Base-by-base conservation (phyloP, 2,797 vertebrate genomes). In the Smutsia temminckii region DNA sequence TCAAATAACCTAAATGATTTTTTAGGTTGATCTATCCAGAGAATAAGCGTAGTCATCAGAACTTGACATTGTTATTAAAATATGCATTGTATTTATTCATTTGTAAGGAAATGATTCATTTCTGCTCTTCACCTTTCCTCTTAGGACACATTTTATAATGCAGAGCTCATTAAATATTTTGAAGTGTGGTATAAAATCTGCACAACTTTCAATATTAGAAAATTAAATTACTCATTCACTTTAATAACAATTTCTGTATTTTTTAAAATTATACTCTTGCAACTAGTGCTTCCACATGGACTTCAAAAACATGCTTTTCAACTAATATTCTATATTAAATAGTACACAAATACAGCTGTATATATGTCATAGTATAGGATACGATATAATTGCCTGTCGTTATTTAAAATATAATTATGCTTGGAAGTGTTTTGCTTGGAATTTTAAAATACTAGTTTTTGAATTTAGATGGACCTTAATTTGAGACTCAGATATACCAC, bases 1-100 rank as follows among this genome's bases (percentile, higher is more conserved):
- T 89, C 85, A 96, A 75, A 91, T 71, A 93, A 46, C 40, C 46
- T 89, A 53, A 95, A 84, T 92, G 61, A 49, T 64, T 89, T 89
- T 61, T 77, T 57, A 84, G 59, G 20, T 53, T 64, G n/a, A 66
- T 85, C 40, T 1, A 80, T 69, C 64, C 86, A 18, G n/a, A 72
- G 18, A 91, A 27, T 63, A 92, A 71, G 40, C 20, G 49, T 21
- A 78, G 20, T 29, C 11, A 59, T 79, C 29, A 69, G 59, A 91
- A 69, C 34, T 53, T 12, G 23, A 80, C 17, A 20, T 40, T 69
- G 27, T 78, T 42, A 42, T 75, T 81, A 57, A 77, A 84, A 77
- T 46, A 78, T 63, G 75, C 0, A 13, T 49, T 84, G 25, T 29
- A 55, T 42, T 94, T 68, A 63, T 77, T 89, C 77, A 74, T 72